Conservation (phyloP, 2,888 invertebrate species). For the Bimastos eiseni region DNA sequence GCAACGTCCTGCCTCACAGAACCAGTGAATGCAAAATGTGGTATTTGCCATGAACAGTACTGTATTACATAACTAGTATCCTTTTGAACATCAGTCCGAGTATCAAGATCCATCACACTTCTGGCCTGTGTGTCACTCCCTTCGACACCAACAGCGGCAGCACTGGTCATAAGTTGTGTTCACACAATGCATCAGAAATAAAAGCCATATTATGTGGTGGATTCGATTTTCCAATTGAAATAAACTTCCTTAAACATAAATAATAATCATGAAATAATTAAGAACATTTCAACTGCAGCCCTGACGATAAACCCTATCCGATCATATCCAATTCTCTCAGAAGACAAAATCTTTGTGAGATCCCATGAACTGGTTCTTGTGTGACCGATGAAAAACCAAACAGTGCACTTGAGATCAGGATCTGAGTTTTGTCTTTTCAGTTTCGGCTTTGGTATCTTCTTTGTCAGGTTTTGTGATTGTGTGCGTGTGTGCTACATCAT, state of each 20-base stretch:
- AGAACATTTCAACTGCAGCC: not conserved
- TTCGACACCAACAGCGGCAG: not conserved
- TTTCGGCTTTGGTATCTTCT: not conserved
- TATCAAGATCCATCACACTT: not conserved
- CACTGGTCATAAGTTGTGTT: not conserved
- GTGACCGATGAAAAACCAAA: too few species aligned
- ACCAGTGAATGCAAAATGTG: not conserved
- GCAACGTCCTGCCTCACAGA: too few species aligned
- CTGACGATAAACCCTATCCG: not conserved
- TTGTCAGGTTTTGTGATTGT: not conserved
- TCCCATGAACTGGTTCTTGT: too few species aligned
- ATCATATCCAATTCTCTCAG: not conserved
- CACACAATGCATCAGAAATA: not conserved
- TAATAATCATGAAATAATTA: not conserved
- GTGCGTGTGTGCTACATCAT: not conserved
- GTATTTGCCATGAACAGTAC: not conserved
- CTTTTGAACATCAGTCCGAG: not conserved
- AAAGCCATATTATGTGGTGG: not conserved
- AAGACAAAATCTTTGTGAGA: too few species aligned
- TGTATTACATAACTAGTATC: not conserved
- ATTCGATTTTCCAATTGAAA: not conserved
- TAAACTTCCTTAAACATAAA: not conserved
- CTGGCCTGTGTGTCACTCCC: not conserved
- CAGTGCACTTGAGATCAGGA: too few species aligned
- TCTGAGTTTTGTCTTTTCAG: too few species aligned